Evolutionary conservation across 1,140 invertebrate species (phyloP).

Genomic region (Formica exsecta): DNA sequence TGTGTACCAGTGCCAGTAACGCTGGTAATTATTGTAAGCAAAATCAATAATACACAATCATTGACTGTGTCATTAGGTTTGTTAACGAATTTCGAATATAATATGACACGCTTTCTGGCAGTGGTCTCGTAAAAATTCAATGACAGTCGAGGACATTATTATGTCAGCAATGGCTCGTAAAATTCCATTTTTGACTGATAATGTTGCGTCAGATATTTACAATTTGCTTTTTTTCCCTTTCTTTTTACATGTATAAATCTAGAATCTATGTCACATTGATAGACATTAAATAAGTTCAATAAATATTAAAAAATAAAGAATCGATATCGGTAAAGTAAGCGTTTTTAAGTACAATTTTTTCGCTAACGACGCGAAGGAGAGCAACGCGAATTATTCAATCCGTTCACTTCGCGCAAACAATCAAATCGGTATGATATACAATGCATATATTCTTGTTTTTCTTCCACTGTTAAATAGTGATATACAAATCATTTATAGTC

Average conservation of each 20-base stretch:
- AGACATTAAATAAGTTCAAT: constrained; percentile 38
- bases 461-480: background rate
- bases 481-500: constrained; percentile 31
- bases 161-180: constrained; percentile 74
- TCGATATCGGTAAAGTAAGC: constrained; percentile 53
- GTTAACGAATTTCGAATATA: constrained; percentile 64
- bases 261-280: constrained; percentile 4
- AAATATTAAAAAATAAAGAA: constrained; percentile 45
- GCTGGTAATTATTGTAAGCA: constrained; percentile 55
- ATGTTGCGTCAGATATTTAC: constrained; percentile 33
- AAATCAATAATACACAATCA: constrained; percentile 39
- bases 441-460: constrained; percentile 34
- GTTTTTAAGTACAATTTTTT: constrained; percentile 52
- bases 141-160: constrained; percentile 75
- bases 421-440: constrained; percentile 24
- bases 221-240: constrained; percentile 34
- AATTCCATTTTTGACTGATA: constrained; percentile 49
- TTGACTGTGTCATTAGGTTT: background rate
- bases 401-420: constrained; percentile 6
- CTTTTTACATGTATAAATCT: constrained; percentile 25
- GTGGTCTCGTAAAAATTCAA: constrained; percentile 75
- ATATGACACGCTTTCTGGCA: constrained; percentile 78
- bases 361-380: background rate
- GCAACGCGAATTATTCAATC: background rate
- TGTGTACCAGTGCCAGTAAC: constrained; percentile 68